Evolutionary conservation across 64 coral and sea anemone species (phyloP).

Genomic region (Dendronephthya gigantea): DNA sequence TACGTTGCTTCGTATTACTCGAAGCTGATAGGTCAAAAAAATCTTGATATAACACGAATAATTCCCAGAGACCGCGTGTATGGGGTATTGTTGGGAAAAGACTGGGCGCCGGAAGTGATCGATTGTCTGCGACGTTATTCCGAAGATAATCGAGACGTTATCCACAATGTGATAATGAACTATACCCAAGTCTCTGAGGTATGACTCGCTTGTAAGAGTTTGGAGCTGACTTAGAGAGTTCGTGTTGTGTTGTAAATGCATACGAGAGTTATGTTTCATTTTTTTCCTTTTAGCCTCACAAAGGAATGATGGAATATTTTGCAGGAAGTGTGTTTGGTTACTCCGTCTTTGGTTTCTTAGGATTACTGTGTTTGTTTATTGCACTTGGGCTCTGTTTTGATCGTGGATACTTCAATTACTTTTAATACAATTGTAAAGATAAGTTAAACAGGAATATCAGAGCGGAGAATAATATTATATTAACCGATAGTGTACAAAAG

Average conservation of each 20-base stretch:
- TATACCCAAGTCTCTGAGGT: background rate
- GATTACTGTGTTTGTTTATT: background rate
- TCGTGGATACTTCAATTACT: background rate
- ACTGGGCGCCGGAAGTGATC: background rate
- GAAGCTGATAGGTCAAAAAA: background rate
- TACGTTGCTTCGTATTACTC: conserved; percentile 8
- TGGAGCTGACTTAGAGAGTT: too few species aligned
- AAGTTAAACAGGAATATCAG: too few species aligned
- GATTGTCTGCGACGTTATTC: background rate
- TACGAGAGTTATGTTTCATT: too few species aligned
- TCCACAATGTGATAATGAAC: background rate
- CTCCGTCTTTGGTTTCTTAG: background rate
- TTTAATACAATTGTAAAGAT: background rate
- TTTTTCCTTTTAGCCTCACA: background rate
- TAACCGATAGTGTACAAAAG: too few species aligned
- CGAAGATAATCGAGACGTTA: background rate
- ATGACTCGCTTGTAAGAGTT: too few species aligned
- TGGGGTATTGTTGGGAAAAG: background rate
- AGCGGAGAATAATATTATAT: too few species aligned
- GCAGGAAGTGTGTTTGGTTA: background rate
- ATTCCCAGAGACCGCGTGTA: background rate
- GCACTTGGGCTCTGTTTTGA: background rate
- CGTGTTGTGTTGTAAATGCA: too few species aligned
- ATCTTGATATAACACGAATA: background rate
- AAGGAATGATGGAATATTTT: background rate